These are phyloP conservation scores for Hymenopus coronatus DNA, from an alignment of 2,888 invertebrate species.

Conservation along the genomic window DNA sequence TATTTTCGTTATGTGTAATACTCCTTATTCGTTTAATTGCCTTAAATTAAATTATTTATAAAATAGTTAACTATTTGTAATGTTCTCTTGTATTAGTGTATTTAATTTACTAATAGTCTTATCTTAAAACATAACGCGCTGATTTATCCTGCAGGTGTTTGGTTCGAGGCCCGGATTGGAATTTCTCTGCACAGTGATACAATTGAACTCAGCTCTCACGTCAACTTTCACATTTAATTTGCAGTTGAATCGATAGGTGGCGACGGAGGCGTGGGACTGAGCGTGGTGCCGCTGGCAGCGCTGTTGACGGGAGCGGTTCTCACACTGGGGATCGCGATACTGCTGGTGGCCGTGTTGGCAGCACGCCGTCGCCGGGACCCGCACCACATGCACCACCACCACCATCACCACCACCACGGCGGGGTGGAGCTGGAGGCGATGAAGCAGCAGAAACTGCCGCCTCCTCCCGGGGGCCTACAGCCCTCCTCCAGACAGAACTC, in stretches of 20 bases:
- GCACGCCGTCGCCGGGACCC: constrained; percentile 56
- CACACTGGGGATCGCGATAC: constrained; percentile 60
- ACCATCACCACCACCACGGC: constrained; percentile 27
- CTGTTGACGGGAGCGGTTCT: constrained; percentile 64
- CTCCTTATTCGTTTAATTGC: no score
- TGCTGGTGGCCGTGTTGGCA: constrained; percentile 63
- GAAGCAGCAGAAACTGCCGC: constrained; percentile 53
- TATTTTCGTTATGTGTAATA: no score
- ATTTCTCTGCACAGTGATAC: no score
- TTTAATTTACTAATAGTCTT: no score
- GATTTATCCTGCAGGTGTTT: no score
- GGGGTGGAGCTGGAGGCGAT: constrained; percentile 43
- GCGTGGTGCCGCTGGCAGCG: constrained; percentile 69
- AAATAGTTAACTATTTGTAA: no score
- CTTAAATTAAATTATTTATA: no score
- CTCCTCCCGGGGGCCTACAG: constrained; percentile 10
- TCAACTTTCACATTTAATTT: not conserved
- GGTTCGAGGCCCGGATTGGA: no score
- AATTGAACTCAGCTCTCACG: no score
- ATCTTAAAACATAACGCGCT: no score
- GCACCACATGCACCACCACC: constrained; percentile 44
- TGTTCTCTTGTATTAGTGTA: no score
- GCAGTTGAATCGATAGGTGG: constrained; percentile 45
- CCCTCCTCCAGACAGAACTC: constrained; percentile 47
- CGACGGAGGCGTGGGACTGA: constrained; percentile 47